These are phyloP conservation scores for Mus pahari DNA, from an alignment of 2,113 vertebrate species.

Conservation along the genomic window DNA sequence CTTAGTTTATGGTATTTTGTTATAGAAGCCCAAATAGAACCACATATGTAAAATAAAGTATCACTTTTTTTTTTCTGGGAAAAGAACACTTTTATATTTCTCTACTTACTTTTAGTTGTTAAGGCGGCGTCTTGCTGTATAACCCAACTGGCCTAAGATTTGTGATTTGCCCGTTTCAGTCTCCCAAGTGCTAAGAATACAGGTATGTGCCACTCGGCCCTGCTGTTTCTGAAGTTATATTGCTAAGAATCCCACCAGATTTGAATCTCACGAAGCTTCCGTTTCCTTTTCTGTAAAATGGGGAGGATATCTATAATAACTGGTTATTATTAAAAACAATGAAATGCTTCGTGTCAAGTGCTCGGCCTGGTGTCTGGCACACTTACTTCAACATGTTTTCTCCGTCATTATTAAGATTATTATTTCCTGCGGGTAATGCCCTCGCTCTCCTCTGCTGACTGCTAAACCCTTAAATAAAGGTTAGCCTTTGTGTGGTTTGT, in stretches of 20 bases:
- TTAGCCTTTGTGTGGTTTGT: constrained; percentile 67
- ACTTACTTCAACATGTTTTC: not conserved
- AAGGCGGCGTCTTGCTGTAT: not conserved
- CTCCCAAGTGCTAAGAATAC: not conserved
- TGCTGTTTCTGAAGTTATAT: not conserved
- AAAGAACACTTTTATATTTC: not conserved
- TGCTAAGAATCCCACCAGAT: not conserved
- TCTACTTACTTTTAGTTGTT: not conserved
- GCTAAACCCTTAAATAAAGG: constrained; percentile 45
- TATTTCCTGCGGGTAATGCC: not conserved
- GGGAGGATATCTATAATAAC: not conserved
- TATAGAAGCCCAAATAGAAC: not conserved
- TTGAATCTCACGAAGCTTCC: not conserved
- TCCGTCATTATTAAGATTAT: not conserved
- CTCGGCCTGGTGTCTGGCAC: not conserved
- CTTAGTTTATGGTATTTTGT: not conserved
- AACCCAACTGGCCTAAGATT: not conserved
- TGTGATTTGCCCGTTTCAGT: not conserved
- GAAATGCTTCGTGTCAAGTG: not conserved
- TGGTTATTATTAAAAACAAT: not conserved
- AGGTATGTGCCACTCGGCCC: not conserved
- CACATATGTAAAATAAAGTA: not conserved
- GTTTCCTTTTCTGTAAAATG: constrained; percentile 28
- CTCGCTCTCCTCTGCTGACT: not conserved
- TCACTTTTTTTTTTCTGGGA: not conserved